These are phyloP conservation scores for Megaceryle alcyon DNA, from an alignment of 2,797 vertebrate genomes.

Conservation along the genomic window DNA sequence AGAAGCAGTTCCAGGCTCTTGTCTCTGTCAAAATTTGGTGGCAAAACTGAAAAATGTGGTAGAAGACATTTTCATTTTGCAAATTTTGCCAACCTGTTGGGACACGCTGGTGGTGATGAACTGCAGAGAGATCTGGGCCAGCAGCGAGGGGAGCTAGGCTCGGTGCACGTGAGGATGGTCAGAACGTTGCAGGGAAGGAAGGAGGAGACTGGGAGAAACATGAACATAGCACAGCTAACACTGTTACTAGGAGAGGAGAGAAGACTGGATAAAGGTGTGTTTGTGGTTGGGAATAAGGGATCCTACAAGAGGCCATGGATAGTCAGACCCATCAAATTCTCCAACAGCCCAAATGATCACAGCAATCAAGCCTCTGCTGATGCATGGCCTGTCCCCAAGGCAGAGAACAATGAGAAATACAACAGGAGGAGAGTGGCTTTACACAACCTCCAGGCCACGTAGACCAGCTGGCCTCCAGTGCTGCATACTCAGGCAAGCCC, in stretches of 20 bases:
- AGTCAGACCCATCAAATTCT: not conserved
- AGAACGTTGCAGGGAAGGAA: not conserved
- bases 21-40: constrained; percentile 24
- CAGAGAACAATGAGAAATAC: not conserved
- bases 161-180: accelerated
- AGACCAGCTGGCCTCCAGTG: not conserved
- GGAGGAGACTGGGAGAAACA: not conserved
- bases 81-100: not conserved
- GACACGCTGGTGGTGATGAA: not conserved
- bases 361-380: not conserved
- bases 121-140: not conserved
- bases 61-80: not conserved
- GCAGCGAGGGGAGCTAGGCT: not conserved
- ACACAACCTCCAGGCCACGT: not conserved
- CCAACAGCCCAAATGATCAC: not conserved
- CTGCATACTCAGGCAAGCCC: not conserved
- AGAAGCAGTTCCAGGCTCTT: constrained; percentile 29
- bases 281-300: not conserved
- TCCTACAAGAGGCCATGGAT: not conserved
- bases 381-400: not conserved
- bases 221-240: not conserved
- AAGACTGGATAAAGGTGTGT: not conserved
- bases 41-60: constrained; percentile 8
- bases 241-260: not conserved
- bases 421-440: not conserved